phyloP scores from a whole-genome alignment of 2,888 invertebrate species.

The Morpho deidamia region DNA sequence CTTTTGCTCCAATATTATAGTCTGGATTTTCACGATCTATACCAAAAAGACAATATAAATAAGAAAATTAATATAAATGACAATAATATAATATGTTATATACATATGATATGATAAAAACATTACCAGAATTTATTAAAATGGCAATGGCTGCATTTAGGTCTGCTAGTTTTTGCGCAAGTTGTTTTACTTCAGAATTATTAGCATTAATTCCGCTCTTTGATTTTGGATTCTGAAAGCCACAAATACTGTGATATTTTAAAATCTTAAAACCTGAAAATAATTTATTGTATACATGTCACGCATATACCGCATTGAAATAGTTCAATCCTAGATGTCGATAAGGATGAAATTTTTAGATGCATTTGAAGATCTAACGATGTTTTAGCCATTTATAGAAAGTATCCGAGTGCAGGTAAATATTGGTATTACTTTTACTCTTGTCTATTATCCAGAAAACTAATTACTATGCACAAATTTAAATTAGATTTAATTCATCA shows the following conservation, averaged over 20 bases:
- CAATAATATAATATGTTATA: not conserved
- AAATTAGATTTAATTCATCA: not conserved
- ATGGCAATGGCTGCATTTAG: slow-evolving; percentile 29
- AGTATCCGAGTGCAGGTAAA: too few species aligned
- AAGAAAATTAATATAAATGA: not conserved
- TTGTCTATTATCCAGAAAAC: not conserved
- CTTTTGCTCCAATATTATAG: slow-evolving; percentile 28
- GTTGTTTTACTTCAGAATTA: not conserved
- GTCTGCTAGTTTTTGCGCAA: slow-evolving; percentile 22
- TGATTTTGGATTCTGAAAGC: not conserved
- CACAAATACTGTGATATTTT: not conserved
- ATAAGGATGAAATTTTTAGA: too few species aligned
- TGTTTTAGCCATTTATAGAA: too few species aligned
- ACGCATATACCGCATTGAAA: too few species aligned
- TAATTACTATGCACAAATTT: not conserved
- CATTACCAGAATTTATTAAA: slow-evolving; percentile 27
- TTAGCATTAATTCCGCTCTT: not conserved
- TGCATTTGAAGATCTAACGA: too few species aligned
- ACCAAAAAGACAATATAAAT: not conserved
- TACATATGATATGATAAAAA: not conserved
- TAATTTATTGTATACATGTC: too few species aligned
- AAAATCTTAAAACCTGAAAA: not conserved
- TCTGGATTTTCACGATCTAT: slow-evolving; percentile 29
- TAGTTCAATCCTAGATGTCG: too few species aligned
- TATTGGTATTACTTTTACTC: not conserved